Evolutionary conservation across 2,113 vertebrate genomes (phyloP).

Genomic region (Cygnus atratus): DNA sequence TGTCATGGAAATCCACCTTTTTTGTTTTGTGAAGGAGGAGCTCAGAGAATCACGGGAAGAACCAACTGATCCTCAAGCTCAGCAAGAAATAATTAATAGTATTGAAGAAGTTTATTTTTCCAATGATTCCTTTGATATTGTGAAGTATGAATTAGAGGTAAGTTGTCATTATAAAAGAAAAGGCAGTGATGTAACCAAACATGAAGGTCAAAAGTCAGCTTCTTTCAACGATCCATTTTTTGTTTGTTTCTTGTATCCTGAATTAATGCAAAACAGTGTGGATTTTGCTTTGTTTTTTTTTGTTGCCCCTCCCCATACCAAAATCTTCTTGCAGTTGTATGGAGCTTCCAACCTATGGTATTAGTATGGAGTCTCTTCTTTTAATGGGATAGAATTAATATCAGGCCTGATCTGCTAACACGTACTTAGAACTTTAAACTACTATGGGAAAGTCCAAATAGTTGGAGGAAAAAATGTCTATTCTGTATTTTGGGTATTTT

Average conservation of each 20-base stretch:
- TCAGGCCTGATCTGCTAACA: neutral
- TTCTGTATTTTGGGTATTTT: neutral
- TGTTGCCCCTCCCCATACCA: neutral
- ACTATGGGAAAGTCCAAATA: neutral
- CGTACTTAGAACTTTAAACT: neutral
- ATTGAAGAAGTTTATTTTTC: conserved; percentile 98
- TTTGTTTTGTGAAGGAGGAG: conserved; percentile 84
- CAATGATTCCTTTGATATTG: conserved; percentile 94
- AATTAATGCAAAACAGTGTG: neutral
- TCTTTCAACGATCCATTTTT: conserved; percentile 1
- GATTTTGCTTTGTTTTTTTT: neutral
- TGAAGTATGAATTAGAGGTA: conserved; percentile 96
- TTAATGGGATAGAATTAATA: neutral
- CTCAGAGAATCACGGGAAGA: conserved; percentile 91
- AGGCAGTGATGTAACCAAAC: neutral
- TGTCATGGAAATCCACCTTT: neutral
- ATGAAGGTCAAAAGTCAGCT: neutral
- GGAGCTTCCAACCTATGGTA: neutral
- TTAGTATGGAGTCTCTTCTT: neutral
- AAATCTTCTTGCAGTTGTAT: neutral
- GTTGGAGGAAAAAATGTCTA: neutral
- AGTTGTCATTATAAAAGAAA: conserved; percentile 33
- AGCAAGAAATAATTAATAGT: conserved; percentile 96
- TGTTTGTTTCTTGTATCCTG: neutral
- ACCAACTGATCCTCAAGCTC: conserved; percentile 90